Evolutionary conservation across 2,113 vertebrate genomes (phyloP), one percentile per base, ranked within the genome.

Genomic region (Pituophis catenifer): DNA sequence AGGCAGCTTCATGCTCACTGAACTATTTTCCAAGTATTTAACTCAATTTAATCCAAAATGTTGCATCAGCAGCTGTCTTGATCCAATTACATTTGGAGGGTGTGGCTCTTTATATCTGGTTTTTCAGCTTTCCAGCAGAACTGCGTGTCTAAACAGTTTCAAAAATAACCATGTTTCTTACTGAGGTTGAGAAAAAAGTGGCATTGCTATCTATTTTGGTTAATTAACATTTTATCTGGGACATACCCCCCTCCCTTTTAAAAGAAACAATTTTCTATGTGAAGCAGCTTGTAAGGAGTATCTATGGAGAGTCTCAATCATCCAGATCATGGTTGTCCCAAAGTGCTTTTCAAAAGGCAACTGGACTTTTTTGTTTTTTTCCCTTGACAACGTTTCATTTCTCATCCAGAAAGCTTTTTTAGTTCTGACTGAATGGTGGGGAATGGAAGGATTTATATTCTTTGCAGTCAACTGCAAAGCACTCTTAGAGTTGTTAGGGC

Each of bases 61-160:
- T 97, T 98, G 95, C 94, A 95, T 96, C 95, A 96, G 95, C 94
- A 62, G 48, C 90, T 55, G 0, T 81, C 21, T 21, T 95, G 91
- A 91, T 85, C 24, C 90, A 88, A 54, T 90, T 53, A 17, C 44
- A 8, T 91, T 53, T 17, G 54, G 88, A 88, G 93, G 94, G 89
- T 50, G 24, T 91, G 91, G 70, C 2, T 95, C 29, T 29, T 91
- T 5, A 5, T 2, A 52, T 5, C 15, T 0, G 0, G 1, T 53
- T 19, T 44, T 59, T 13, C 91, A 65, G 1, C 17, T 94, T 91
- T 53, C 44, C 33, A 0, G 75, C 50, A 81, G 62, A 54, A n/a
- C 62, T 86, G 5, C 0, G 1, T 38, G 0, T 5, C 52, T 21
- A 55, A 85, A 85, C 52, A 2, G 0, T 5, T 21, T 48, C 3